These are phyloP conservation scores for Tor tambroides DNA, from an alignment of 2,113 vertebrate species.

Conservation along the genomic window DNA sequence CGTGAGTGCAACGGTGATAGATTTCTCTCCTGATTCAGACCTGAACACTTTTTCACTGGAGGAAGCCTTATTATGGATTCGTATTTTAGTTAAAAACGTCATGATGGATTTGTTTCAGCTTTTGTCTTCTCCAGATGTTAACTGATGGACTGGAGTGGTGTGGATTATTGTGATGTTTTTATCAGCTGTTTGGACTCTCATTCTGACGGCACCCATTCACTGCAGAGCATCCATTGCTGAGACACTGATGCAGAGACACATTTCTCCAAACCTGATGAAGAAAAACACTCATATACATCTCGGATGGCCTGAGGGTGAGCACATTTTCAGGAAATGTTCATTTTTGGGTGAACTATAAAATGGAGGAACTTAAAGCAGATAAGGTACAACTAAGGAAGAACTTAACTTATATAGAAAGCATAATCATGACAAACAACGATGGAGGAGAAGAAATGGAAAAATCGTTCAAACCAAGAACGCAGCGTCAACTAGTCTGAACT, in stretches of 20 bases:
- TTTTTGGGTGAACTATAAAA: constrained; percentile 28
- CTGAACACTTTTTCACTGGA: too few relatives aligned
- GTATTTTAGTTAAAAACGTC: too few relatives aligned
- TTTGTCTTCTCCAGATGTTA: neutral
- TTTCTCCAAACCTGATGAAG: too few relatives aligned
- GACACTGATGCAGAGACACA: too few relatives aligned
- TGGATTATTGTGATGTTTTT: neutral
- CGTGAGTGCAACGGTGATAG: too few relatives aligned
- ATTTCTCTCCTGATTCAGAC: too few relatives aligned
- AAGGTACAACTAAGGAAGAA: constrained; percentile 6
- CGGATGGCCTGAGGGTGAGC: neutral
- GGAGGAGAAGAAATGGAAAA: neutral
- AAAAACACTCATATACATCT: too few relatives aligned
- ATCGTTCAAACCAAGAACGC: neutral
- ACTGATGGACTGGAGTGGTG: neutral
- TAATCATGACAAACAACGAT: neutral
- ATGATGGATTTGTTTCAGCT: too few relatives aligned
- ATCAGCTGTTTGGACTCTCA: neutral
- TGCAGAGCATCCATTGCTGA: neutral
- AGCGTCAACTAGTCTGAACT: neutral
- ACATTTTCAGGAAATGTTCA: neutral
- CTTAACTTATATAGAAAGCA: neutral
- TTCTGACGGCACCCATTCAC: neutral
- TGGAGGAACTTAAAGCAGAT: constrained; percentile 51
- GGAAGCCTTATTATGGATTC: too few relatives aligned